A percentile compares a stretch with the other conserved stretches of the same genome.
phyloP scores from a whole-genome alignment of 2,888 invertebrate species.

The Lithophane ornitopus region DNA sequence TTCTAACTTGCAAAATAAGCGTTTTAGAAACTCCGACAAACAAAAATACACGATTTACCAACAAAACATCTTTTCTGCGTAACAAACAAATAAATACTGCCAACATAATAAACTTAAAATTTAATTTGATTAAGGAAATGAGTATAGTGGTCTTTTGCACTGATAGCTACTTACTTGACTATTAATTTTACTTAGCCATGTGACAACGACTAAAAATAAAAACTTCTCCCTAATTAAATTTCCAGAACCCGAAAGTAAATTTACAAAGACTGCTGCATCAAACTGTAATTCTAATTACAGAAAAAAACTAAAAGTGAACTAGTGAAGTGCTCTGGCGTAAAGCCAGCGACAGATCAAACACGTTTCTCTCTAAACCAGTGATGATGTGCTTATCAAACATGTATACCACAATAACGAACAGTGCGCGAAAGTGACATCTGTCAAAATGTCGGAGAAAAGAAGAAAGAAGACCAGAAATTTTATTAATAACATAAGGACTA shows the following conservation, averaged over 20 bases:
- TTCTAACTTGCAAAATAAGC: background rate
- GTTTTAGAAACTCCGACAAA: background rate
- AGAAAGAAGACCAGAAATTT: conserved; percentile 78
- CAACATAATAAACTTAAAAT: conserved; percentile 31
- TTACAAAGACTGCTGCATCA: conserved; percentile 59
- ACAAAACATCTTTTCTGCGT: conserved; percentile 13
- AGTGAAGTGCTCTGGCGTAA: conserved; percentile 51
- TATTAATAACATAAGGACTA: conserved; percentile 63
- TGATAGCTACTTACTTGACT: conserved; percentile 8
- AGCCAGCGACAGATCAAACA: conserved; percentile 50
- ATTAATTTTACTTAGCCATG: background rate
- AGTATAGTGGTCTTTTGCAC: conserved; percentile 31
- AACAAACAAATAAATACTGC: conserved; percentile 25
- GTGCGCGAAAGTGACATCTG: conserved; percentile 76
- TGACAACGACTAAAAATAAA: conserved; percentile 5
- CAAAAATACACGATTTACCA: conserved; percentile 20
- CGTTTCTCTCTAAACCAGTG: conserved; percentile 38
- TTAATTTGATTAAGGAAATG: conserved; percentile 30
- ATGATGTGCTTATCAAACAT: conserved; percentile 52
- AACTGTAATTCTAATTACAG: conserved; percentile 52
- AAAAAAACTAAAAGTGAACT: conserved; percentile 40
- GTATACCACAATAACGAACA: conserved; percentile 31
- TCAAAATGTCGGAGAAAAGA: conserved; percentile 87
- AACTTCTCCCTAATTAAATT: background rate
- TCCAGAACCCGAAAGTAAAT: conserved; percentile 2